Conservation (phyloP, 2,888 invertebrate genomes). For the Embidobia sp. region DNA sequence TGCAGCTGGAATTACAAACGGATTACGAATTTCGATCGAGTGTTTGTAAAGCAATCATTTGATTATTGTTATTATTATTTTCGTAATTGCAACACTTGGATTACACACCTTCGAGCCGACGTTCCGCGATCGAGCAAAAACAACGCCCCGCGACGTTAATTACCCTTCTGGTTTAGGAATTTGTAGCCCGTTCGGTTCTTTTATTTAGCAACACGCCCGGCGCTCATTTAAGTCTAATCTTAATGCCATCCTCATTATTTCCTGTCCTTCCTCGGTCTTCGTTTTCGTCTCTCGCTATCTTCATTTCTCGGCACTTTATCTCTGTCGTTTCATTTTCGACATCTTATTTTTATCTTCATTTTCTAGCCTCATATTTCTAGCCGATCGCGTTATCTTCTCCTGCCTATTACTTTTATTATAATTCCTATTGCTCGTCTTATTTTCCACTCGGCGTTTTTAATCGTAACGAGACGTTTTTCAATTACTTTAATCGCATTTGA, state of each 20-base stretch:
- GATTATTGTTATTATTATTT: no score
- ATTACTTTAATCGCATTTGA: not conserved
- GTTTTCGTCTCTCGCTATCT: conserved; percentile 19
- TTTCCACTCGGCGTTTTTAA: not conserved
- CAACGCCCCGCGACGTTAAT: no score
- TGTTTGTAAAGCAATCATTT: conserved; percentile 1
- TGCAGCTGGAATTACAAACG: conserved; percentile 16
- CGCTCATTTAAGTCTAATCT: conserved; percentile 1
- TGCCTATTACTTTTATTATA: conserved; percentile 20
- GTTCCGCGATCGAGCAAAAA: no score
- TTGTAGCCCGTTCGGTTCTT: no score
- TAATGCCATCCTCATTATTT: conserved; percentile 15
- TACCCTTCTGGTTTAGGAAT: no score
- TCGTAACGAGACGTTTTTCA: not conserved
- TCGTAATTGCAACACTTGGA: no score
- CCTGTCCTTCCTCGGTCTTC: conserved; percentile 6
- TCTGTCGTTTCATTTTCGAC: conserved; percentile 22
- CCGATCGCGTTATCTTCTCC: conserved; percentile 15
- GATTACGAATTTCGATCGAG: conserved; percentile 13
- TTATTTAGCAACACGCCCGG: not conserved
- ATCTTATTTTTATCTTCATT: conserved; percentile 32
- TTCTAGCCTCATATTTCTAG: conserved; percentile 24
- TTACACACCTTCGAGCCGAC: no score
- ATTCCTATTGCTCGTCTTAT: conserved; percentile 11
- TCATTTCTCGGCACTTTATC: conserved; percentile 7